Evolutionary conservation across 2,888 invertebrate genomes (phyloP).

Genomic region (Drosophila vallismaia): DNA sequence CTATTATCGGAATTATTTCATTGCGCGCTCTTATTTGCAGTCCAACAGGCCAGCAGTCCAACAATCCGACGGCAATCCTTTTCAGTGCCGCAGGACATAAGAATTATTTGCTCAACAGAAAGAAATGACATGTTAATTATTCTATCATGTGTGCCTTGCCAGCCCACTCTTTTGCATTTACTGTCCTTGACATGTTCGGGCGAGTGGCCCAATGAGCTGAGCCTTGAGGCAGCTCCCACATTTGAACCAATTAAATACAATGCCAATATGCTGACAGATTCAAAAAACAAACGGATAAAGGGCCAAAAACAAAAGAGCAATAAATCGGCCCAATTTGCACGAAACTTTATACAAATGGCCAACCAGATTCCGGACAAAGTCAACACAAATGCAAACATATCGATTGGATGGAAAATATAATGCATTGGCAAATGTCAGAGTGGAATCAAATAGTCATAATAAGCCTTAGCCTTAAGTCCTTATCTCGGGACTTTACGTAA

Average conservation of each 20-base stretch:
- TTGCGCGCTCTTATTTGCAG: background rate
- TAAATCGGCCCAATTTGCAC: conserved; percentile 12
- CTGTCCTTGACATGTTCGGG: conserved; percentile 22
- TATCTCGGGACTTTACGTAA: no score
- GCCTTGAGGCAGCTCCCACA: conserved; percentile 16
- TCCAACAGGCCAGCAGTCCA: background rate
- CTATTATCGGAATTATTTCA: conserved; percentile 4
- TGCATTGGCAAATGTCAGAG: no score
- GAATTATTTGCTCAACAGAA: conserved; percentile 19
- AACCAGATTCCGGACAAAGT: conserved; percentile 24
- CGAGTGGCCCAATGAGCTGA: conserved; percentile 30
- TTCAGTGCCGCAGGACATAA: conserved; percentile 12
- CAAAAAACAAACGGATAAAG: conserved; percentile 7
- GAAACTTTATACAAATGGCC: conserved; percentile 10
- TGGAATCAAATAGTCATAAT: no score
- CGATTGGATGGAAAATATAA: no score
- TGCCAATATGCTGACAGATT: conserved; percentile 27
- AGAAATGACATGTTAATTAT: conserved; percentile 32
- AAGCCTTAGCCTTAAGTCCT: no score
- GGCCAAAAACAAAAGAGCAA: conserved; percentile 22
- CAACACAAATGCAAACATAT: conserved; percentile 28
- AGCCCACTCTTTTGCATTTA: background rate
- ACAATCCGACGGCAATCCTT: background rate
- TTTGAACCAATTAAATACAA: conserved; percentile 48
- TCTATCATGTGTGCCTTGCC: background rate